Evolutionary conservation across 2,113 vertebrate genomes (phyloP), one percentile per base, ranked within the genome.

Genomic region (Dromaius novaehollandiae): DNA sequence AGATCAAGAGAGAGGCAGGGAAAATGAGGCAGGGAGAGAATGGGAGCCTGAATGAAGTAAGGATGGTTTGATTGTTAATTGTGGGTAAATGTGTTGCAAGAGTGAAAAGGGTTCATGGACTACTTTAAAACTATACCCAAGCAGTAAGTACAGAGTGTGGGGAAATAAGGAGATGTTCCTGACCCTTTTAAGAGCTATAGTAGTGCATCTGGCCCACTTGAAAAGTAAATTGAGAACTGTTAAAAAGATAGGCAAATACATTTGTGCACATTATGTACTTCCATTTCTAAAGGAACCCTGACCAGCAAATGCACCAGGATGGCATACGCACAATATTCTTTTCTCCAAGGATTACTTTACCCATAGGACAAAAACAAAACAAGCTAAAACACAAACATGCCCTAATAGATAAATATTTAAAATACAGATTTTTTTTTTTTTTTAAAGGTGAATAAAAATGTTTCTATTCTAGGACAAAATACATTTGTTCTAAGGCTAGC

Each of bases 61-160:
- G 98, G 98, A 97, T 97, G 96, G 98, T 98, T 98, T 98, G 98
- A 99, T 99, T 99, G 99, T 99, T 99, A 99, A 99, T 99, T 99
- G 98, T 99, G 98, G 98, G 98, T 98, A 99, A 98, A 98, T 98
- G 98, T 99, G 98, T 98, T 98, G 98, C 97, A 97, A 98, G 98
- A 98, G 97, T 98, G 98, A 98, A 98, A 98, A 98, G 98, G 97
- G 98, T 99, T 99, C 98, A 99, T 98, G 98, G 98, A 98, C 98
- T 98, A 99, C 99, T 98, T 98, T 98, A 98, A 98, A 98, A 97
- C 98, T 98, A 98, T 97, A 97, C 98, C 98, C 98, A 97, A 97
- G 98, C 97, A 98, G 90, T 98, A 97, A 98, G 97, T 88, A 95
- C 66, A 94, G 97, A 97, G 97, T 97, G 97, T 97, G 93, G 94